A percentile compares a stretch with the other conserved stretches of the same genome.
Conservation (phyloP, 2,113 vertebrate species). For the Dromas ardeola region DNA sequence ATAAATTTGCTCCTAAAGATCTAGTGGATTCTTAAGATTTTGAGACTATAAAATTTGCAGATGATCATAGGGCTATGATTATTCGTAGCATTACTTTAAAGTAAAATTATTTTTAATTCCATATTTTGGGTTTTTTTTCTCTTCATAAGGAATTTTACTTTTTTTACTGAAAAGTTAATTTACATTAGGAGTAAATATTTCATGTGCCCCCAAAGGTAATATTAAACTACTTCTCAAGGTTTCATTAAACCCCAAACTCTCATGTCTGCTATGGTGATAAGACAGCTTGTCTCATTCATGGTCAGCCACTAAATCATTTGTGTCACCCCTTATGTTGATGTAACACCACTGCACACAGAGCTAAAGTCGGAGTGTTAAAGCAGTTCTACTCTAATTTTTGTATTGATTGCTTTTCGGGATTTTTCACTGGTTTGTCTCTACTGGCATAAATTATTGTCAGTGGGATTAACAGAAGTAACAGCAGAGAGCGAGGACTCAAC, state of each 20-base stretch:
- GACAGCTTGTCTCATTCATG: neutral
- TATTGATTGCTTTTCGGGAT: neutral
- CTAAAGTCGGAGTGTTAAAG: neutral
- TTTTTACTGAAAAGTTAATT: neutral
- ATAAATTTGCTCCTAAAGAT: neutral
- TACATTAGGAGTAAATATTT: neutral
- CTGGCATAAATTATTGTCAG: neutral
- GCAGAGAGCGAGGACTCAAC: neutral
- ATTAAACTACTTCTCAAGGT: neutral
- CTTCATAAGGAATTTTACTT: neutral
- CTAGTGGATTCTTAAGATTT: neutral
- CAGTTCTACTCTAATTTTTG: neutral
- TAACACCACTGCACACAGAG: neutral
- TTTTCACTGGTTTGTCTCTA: neutral
- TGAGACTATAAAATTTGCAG: neutral
- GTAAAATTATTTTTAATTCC: neutral
- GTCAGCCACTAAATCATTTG: neutral
- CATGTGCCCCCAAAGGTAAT: neutral
- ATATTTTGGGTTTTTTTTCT: neutral
- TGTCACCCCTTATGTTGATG: neutral
- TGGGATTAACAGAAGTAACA: neutral
- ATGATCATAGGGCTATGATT: neutral
- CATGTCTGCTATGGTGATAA: neutral
- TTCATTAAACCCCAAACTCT: neutral
- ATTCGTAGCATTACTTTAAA: neutral